Base-by-base conservation (phyloP, 2,888 invertebrate genomes). In the Tigriopus californicus region DNA sequence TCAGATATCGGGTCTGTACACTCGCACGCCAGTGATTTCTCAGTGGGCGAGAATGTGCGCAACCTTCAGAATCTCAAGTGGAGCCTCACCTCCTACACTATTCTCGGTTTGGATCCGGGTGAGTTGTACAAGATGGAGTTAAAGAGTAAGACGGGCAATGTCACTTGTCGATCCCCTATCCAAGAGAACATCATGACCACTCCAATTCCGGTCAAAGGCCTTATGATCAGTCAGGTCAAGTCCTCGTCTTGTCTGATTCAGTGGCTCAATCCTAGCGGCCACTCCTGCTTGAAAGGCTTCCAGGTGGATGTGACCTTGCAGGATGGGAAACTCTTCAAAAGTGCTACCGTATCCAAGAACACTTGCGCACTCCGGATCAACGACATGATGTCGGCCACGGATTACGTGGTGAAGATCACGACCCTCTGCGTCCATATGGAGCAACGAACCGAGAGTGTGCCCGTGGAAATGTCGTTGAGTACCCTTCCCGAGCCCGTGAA, bases 21-120 rank as follows among this genome's bases (percentile, higher is more conserved):
- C 33, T 33, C 33, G 33, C 33, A 33, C 33, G 33, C 33, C 33
- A 33, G 33, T 33, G 33, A 33, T 33, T 33, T 33, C 33, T 33
- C 33, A 33, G 33, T 33, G 33, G 33, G 33, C 33, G 33, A 33
- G 33, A 33, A 33, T 33, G 33, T 33, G 3, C 20, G 52, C 8
- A 18, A 46, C 42, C n/a, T 47, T 24, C 22, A 46, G 46, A 25
- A 44, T 46, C 44, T 58, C 11, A 58, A 49, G 24, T 47, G 15
- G n/a, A 58, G 49, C 18, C 15, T 58, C 18, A 58, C 48, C 12
- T 20, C 15, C 18, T 58, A 47, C 22, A 58, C 49, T 8, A 58
- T 58, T 49, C 49, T 40, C 13, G 58, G 58, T 13, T 40, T 58
- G n/a, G 48, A 33, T 3, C 58, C 58, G 1, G 58, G 58, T 11